Evolutionary conservation across 2,888 invertebrate genomes (phyloP).

Genomic region (Xanthostigma xanthostigma): DNA sequence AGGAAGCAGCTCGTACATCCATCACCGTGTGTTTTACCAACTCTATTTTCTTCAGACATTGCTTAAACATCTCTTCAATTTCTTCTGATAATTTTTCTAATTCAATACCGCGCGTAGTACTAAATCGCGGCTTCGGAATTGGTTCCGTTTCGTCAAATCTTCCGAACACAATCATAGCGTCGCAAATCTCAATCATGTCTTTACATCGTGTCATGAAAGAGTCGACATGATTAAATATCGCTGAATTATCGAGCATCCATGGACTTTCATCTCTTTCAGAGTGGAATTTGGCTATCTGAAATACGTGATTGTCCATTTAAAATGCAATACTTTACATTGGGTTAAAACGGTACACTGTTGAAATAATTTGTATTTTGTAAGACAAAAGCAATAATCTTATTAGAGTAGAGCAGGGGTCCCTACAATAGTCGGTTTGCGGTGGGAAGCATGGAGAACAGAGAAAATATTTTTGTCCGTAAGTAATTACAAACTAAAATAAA

Average conservation of each 20-base stretch:
- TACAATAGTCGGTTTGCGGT: too few relatives aligned
- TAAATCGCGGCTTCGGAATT: conserved; percentile 58
- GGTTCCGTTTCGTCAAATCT: conserved; percentile 57
- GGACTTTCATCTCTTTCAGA: conserved; percentile 32
- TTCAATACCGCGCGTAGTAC: conserved; percentile 52
- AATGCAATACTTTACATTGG: too few relatives aligned
- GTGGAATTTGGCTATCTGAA: conserved; percentile 43
- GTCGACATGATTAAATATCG: conserved; percentile 75
- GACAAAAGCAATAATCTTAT: too few relatives aligned
- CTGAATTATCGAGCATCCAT: conserved; percentile 65
- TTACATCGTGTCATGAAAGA: conserved; percentile 72
- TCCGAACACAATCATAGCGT: conserved; percentile 78
- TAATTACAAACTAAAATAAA: too few relatives aligned
- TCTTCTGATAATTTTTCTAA: conserved; percentile 51
- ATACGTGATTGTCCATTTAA: conserved; percentile 4
- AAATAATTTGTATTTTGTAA: too few relatives aligned
- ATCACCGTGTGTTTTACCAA: conserved; percentile 40
- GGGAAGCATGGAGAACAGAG: not conserved
- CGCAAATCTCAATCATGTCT: conserved; percentile 76
- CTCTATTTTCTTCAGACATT: conserved; percentile 43
- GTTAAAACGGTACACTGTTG: too few relatives aligned
- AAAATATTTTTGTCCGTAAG: not conserved
- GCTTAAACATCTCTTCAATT: conserved; percentile 59
- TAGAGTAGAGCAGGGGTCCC: too few relatives aligned
- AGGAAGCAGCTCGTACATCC: conserved; percentile 65